These are phyloP conservation scores for Thumatha senex DNA, from an alignment of 2,888 invertebrate genomes.

Conservation along the genomic window DNA sequence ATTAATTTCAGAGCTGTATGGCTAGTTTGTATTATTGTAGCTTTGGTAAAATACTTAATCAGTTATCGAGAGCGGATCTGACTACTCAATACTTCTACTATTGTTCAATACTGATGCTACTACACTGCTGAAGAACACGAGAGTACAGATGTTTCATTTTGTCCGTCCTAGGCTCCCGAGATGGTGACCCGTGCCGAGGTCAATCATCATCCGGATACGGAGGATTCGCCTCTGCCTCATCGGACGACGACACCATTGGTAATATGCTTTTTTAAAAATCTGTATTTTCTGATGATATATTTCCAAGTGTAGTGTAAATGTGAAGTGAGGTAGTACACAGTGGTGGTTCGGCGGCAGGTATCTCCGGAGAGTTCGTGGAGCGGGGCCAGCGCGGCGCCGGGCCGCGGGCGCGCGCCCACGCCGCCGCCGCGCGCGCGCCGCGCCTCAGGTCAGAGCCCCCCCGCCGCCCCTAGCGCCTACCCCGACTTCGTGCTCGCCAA, in stretches of 20 bases:
- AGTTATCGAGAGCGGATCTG: no score
- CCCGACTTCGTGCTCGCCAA: constrained; percentile 75
- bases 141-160: no score
- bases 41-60: no score
- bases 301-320: no score
- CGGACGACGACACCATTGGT: constrained; percentile 84
- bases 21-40: no score
- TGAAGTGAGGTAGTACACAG: no score
- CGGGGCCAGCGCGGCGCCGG: constrained; percentile 69
- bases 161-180: constrained; percentile 61
- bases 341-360: constrained; percentile 55
- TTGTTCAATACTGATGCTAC: no score
- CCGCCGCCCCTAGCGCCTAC: constrained; percentile 73
- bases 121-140: no score
- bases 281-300: no score
- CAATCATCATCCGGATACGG: constrained; percentile 81
- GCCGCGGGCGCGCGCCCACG: constrained; percentile 76
- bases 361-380: constrained; percentile 83
- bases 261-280: not conserved
- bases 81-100: no score
- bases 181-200: constrained; percentile 83
- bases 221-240: constrained; percentile 84
- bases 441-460: constrained; percentile 37
- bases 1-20: no score
- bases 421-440: constrained; percentile 77